These are phyloP conservation scores for Ophioninae sp. DNA, from an alignment of 2,888 invertebrate species.

Conservation along the genomic window DNA sequence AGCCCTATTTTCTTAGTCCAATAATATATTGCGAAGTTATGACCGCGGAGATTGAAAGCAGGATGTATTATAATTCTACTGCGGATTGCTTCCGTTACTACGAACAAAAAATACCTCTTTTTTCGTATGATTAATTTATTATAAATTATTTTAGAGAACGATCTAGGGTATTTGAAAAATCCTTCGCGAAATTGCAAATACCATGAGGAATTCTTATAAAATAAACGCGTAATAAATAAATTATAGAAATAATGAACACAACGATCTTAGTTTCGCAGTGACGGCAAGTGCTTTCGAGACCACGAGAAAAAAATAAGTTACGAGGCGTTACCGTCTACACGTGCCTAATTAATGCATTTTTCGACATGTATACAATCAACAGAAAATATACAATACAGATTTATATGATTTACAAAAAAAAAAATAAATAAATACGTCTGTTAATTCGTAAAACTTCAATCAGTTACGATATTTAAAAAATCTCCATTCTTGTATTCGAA, in stretches of 20 bases:
- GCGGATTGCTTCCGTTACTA: not conserved
- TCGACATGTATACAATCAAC: slow-evolving; percentile 54
- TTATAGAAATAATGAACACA: not conserved
- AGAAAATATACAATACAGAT: slow-evolving; percentile 52
- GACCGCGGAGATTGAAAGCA: slow-evolving; percentile 8
- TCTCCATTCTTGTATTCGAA: slow-evolving; percentile 21
- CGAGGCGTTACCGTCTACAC: slow-evolving; percentile 39
- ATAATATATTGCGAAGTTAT: slow-evolving; percentile 22
- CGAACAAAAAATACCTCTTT: not conserved
- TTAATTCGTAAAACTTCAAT: slow-evolving; percentile 6
- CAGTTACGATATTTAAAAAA: not conserved
- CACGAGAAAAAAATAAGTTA: slow-evolving; percentile 21
- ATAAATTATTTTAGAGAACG: not conserved
- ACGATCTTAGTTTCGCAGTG: not conserved
- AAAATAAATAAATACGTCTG: slow-evolving; percentile 29
- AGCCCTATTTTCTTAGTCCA: slow-evolving; percentile 4
- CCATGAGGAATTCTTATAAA: not conserved
- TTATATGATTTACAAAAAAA: slow-evolving; percentile 53
- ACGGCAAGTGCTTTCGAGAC: not conserved
- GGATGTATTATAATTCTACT: slow-evolving; percentile 13
- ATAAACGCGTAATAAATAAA: not conserved
- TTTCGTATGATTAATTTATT: not conserved
- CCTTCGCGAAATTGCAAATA: not conserved
- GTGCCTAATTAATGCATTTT: slow-evolving; percentile 60
- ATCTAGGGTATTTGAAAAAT: not conserved